These are phyloP conservation scores for Philhelius pedissequus DNA, from an alignment of 2,888 invertebrate species.

Conservation along the genomic window DNA sequence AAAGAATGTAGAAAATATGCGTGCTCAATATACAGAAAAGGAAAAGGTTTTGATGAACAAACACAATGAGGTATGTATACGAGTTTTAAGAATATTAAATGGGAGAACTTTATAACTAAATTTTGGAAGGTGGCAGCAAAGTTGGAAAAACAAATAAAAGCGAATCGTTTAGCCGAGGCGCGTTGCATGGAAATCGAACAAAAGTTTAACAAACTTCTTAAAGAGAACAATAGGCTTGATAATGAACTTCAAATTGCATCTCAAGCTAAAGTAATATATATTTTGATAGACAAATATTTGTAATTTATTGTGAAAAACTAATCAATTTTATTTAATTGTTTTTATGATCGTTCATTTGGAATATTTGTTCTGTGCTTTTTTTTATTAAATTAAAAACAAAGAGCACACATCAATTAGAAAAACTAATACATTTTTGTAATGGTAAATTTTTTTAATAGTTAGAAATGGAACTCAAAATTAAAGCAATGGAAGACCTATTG, in stretches of 20 bases:
- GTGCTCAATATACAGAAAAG: slow-evolving; percentile 82
- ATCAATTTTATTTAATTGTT: too few species aligned
- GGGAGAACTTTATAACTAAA: not conserved
- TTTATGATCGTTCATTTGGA: too few species aligned
- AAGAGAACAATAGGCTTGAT: slow-evolving; percentile 73
- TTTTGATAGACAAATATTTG: not conserved
- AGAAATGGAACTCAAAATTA: slow-evolving; percentile 81
- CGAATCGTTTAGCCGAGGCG: slow-evolving; percentile 75
- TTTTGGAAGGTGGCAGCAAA: slow-evolving; percentile 68
- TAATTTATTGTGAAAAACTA: too few species aligned
- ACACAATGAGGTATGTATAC: slow-evolving; percentile 79
- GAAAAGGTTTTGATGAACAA: slow-evolving; percentile 80
- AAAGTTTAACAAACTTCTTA: slow-evolving; percentile 72
- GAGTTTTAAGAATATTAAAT: not conserved
- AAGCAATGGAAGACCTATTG: slow-evolving; percentile 82
- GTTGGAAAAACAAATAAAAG: slow-evolving; percentile 70
- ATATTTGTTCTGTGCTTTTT: too few species aligned
- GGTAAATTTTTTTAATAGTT: slow-evolving; percentile 76
- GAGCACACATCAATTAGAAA: too few species aligned
- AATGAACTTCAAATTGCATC: slow-evolving; percentile 77
- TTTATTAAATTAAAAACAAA: too few species aligned
- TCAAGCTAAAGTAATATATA: slow-evolving; percentile 72
- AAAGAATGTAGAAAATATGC: slow-evolving; percentile 81
- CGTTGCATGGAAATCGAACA: slow-evolving; percentile 72
- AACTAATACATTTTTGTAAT: not conserved